Base-by-base conservation (phyloP, 2,888 invertebrate species). In the Tetragonula carbonaria region DNA sequence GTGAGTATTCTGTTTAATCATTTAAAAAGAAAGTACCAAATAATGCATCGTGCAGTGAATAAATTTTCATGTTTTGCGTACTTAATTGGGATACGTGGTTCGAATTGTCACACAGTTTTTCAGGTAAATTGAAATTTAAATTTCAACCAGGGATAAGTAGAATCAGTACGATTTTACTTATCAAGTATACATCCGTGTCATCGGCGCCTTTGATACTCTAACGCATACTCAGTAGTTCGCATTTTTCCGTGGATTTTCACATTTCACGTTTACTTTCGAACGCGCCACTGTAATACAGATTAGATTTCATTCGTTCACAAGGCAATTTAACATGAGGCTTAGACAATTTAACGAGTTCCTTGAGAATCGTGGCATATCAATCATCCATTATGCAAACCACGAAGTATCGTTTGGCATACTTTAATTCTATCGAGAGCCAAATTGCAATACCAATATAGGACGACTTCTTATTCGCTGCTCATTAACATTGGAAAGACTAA, bases 261-360 rank as follows among this genome's bases (percentile, higher is more conserved):
- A 86, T 86, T 86, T 86, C 86, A 86, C 86, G 85, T 86, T 86
- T 86, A 86, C 86, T 86, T 86, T 86, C 86, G 79, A 86, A 78
- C 76, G 81, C 85, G 82, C 79, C 62, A 53, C 76, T 71, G 82
- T 85, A 86, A 86, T 86, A 86, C 86, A 86, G 86, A 86, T 86
- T 85, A 86, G 86, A 86, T 86, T 86, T 86, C 86, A 85, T 71
- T 65, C 70, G 70, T 84, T 86, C 71, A 80, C 85, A 82, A 82
- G 73, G 76, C 73, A 76, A 85, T 86, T 86, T 85, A 84, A 74
- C 77, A 62, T 50, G 68, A 28, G 76, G 33, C 45, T 45, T 45
- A 45, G 45, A 45, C 45, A 11, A 45, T 79, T 84, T 84, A 82
- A 84, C 84, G 45, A 76, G 86, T 82, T 76, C 77, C 85, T 74